Percentiles rank a stretch among this genome's conserved stretches.
These are phyloP conservation scores for Eclectus roratus DNA, from an alignment of 2,113 vertebrate species.

Conservation along the genomic window DNA sequence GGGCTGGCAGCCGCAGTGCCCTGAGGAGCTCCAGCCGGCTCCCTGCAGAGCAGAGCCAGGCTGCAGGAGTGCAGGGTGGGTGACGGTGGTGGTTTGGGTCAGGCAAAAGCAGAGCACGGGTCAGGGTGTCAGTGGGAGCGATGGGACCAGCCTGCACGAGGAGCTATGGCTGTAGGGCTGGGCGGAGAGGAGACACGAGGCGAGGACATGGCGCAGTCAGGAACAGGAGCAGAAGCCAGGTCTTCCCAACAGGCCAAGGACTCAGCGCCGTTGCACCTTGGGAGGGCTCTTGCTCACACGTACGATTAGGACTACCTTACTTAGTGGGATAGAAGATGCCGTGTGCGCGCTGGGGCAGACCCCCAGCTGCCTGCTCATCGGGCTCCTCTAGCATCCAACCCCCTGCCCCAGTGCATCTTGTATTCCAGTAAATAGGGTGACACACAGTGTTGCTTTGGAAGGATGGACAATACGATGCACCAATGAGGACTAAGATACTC, in stretches of 20 bases:
- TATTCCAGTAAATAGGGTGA: constrained; percentile 65
- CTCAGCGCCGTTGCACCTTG: background rate
- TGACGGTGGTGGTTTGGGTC: background rate
- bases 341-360: background rate
- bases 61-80: background rate
- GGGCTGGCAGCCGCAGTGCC: background rate
- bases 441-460: constrained; percentile 39
- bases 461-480: constrained; percentile 36
- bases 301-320: constrained; percentile 2
- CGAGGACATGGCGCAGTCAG: background rate
- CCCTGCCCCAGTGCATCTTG: constrained; percentile 19
- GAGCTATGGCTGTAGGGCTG: background rate
- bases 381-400: constrained; percentile 5
- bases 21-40: background rate
- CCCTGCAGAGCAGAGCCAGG: background rate
- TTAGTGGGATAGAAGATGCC: constrained; percentile 57
- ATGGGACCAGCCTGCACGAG: background rate
- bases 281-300: constrained; percentile 43
- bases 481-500: constrained; percentile 52
- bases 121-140: background rate
- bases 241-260: constrained; percentile 21
- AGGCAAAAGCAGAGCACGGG: background rate
- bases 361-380: background rate
- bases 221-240: constrained; percentile 16
- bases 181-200: constrained; percentile 36